phyloP scores from a whole-genome alignment of 2,797 vertebrate species.

The Astyanax mexicanus region DNA sequence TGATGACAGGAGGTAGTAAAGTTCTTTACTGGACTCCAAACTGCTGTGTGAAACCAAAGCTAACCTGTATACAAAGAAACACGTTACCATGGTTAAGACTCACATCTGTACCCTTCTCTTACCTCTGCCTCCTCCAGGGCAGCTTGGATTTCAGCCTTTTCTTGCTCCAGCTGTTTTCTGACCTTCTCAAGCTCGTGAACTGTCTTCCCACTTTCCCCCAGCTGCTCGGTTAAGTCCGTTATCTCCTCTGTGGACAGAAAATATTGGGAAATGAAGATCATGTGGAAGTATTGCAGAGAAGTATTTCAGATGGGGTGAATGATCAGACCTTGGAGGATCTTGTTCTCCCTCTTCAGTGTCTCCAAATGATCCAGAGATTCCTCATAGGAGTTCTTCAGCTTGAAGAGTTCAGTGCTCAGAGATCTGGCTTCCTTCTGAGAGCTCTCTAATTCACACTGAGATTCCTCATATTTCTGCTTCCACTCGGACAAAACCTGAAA shows the following conservation, averaged over 20 bases:
- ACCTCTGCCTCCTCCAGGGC: conserved; percentile 75
- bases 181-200: conserved; percentile 78
- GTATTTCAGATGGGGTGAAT: neutral
- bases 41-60: too few relatives aligned
- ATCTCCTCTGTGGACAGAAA: conserved; percentile 41
- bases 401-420: conserved; percentile 77
- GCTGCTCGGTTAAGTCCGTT: neutral
- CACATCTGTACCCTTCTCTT: neutral
- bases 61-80: too few relatives aligned
- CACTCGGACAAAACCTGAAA: conserved; percentile 65
- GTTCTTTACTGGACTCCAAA: too few relatives aligned
- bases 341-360: conserved; percentile 78
- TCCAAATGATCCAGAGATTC: conserved; percentile 67
- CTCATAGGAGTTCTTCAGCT: conserved; percentile 69
- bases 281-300: neutral
- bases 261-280: conserved; percentile 1
- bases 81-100: too few relatives aligned
- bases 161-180: conserved; percentile 79
- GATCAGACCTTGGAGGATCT: conserved; percentile 81
- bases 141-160: conserved; percentile 82
- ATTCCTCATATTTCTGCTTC: conserved; percentile 72
- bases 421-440: conserved; percentile 68
- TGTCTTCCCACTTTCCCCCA: conserved; percentile 73
- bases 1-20: too few relatives aligned
- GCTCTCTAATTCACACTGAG: conserved; percentile 66